Base-by-base conservation (phyloP, 2,113 vertebrate genomes). In the Calypte anna region DNA sequence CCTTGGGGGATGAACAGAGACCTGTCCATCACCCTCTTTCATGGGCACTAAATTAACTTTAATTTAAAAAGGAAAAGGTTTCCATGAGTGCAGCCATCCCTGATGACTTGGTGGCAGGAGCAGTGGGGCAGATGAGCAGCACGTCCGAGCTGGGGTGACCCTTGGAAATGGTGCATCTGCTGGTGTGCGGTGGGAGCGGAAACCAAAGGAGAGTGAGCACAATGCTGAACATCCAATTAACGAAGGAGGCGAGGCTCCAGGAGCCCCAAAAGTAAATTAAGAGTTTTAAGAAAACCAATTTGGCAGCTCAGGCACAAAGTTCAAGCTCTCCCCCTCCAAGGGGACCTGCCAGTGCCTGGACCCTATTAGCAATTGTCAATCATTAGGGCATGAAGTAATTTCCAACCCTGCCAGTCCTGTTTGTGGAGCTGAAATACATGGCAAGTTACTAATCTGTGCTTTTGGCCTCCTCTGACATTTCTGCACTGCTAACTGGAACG, bases 311-410 rank as follows among this genome's bases (percentile, higher is more conserved):
- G 85, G 53, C 87, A 81, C 93, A 94, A 91, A 95, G 96, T 91
- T 88, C 68, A 90, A 75, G 53, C 73, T 81, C 87, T 82, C 53
- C 31, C 27, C 28, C 48, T 72, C 80, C 3, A 0, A 94, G 54
- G 80, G 62, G 88, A 75, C 14, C 19, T 88, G 90, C 82, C 91
- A 80, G 53, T 78, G 87, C 67, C 73, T 93, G 80, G 91, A 91
- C 85, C 76, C 77, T 96, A 94, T 96, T 93, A 97, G 69, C 85
- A 90, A 92, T 44, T 95, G 93, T 94, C 95, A 91, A 61, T 94
- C 93, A 80, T 20, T 87, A 17, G 16, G 46, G 85, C 68, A 73
- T 79, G 74, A 94, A 84, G 66, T 93, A 27, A 96, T 95, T 93
- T 94, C 87, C 80, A 90, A 36, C 43, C 61, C 82, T 92, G 82